These are phyloP conservation scores for Tetramorium alpestre DNA, from an alignment of 1,140 invertebrate species.

Conservation along the genomic window DNA sequence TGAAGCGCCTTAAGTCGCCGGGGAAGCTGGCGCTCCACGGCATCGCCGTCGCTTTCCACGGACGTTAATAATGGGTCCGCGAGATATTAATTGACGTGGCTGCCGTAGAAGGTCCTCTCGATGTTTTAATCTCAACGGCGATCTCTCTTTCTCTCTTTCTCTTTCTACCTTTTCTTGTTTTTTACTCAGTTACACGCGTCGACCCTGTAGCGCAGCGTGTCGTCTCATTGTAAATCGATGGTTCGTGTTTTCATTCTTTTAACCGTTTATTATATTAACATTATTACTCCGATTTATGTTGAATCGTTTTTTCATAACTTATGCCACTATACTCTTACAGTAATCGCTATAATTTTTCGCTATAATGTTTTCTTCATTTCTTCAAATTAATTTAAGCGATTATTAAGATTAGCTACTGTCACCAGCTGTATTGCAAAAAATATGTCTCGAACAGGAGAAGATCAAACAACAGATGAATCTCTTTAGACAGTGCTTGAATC, in stretches of 20 bases:
- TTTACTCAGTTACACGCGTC: background rate
- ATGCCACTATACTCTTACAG: background rate
- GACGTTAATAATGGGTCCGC: conserved; percentile 75
- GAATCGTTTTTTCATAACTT: background rate
- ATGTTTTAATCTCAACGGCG: conserved; percentile 64
- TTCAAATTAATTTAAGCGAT: conserved; percentile 9
- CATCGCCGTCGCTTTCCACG: conserved; percentile 69
- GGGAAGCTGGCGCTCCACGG: conserved; percentile 63
- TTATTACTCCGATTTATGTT: conserved; percentile 5
- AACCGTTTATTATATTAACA: conserved; percentile 22
- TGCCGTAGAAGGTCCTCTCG: conserved; percentile 65
- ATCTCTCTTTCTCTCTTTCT: background rate
- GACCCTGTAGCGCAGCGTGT: conserved; percentile 21
- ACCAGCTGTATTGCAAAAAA: background rate
- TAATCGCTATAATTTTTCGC: background rate
- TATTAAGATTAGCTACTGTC: background rate
- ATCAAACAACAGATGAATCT: background rate
- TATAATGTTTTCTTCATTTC: background rate
- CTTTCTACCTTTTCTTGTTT: background rate
- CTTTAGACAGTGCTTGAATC: background rate
- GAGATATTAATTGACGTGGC: conserved; percentile 74
- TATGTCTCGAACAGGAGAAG: background rate
- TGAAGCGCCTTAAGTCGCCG: conserved; percentile 83
- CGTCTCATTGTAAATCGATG: conserved; percentile 35
- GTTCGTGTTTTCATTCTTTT: background rate